Evolutionary conservation across 2,797 vertebrate species (phyloP).

Genomic region (Mus caroli): DNA sequence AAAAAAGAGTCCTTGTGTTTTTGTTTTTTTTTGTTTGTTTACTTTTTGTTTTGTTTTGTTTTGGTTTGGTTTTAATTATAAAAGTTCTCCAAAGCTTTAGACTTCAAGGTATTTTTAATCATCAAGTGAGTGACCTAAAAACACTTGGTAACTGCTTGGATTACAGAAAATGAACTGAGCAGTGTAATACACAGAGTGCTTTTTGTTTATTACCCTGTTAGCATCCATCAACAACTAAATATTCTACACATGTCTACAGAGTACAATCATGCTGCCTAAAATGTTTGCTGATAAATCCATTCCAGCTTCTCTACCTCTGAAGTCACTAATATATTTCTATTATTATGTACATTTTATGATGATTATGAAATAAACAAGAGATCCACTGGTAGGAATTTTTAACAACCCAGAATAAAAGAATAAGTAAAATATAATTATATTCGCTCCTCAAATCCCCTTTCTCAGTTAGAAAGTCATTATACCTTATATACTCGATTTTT

Average conservation of each 20-base stretch:
- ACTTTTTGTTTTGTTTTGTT: conserved; percentile 83
- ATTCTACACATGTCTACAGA: conserved; percentile 10
- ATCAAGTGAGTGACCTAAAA: conserved; percentile 83
- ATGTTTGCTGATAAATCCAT: background rate
- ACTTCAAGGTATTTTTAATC: conserved; percentile 84
- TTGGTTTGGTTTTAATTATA: conserved; percentile 81
- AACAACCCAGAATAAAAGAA: conserved; percentile 55
- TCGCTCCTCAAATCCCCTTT: conserved; percentile 48
- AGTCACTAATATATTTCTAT: conserved; percentile 51
- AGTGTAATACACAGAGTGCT: background rate
- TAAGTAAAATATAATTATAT: conserved; percentile 34
- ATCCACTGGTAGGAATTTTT: conserved; percentile 52
- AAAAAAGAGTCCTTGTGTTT: conserved; percentile 83
- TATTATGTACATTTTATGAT: background rate
- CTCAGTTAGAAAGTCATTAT: conserved; percentile 60
- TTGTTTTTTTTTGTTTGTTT: conserved; percentile 79
- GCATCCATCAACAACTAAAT: conserved; percentile 19
- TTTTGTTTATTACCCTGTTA: conserved; percentile 11
- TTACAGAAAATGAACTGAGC: conserved; percentile 28
- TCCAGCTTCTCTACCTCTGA: conserved; percentile 42
- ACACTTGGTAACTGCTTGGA: conserved; percentile 49
- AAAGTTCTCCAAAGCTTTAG: conserved; percentile 85
- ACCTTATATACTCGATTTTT: too few relatives aligned
- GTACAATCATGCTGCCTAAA: background rate
- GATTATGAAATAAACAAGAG: conserved; percentile 55